Conservation (phyloP, 2,797 vertebrate species). For the Hipposideros larvatus region DNA sequence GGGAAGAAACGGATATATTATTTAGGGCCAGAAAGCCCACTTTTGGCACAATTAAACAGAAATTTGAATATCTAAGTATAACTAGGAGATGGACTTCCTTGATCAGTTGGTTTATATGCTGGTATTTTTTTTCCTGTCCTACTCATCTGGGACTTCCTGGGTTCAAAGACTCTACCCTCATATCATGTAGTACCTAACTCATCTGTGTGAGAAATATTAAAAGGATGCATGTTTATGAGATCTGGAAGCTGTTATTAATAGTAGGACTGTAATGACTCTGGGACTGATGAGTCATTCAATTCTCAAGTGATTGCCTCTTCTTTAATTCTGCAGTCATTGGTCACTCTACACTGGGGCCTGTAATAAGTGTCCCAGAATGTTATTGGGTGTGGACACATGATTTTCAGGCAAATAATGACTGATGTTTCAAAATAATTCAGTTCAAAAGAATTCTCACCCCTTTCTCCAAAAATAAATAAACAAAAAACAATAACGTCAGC, state of each 20-base stretch:
- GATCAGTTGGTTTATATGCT: background rate
- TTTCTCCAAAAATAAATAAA: slow-evolving; percentile 14
- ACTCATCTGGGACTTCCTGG: background rate
- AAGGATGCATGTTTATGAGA: background rate
- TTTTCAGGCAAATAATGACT: background rate
- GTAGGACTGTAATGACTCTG: background rate
- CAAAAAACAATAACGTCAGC: background rate
- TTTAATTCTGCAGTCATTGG: background rate
- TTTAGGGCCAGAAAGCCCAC: background rate
- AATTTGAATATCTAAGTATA: background rate
- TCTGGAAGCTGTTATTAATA: background rate
- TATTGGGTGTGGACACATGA: background rate
- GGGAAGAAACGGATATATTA: background rate
- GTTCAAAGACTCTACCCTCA: background rate
- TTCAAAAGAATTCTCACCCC: background rate
- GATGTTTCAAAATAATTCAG: slow-evolving; percentile 34
- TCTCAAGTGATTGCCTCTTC: background rate
- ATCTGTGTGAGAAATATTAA: background rate
- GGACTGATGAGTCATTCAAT: background rate
- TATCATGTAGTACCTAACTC: background rate
- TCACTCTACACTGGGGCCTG: background rate
- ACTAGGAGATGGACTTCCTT: background rate
- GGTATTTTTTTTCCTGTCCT: background rate
- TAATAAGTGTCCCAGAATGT: background rate
- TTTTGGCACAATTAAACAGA: slow-evolving; percentile 11